Conservation (phyloP, 1,140 invertebrate species). For the Akabosia matsudoensis region DNA sequence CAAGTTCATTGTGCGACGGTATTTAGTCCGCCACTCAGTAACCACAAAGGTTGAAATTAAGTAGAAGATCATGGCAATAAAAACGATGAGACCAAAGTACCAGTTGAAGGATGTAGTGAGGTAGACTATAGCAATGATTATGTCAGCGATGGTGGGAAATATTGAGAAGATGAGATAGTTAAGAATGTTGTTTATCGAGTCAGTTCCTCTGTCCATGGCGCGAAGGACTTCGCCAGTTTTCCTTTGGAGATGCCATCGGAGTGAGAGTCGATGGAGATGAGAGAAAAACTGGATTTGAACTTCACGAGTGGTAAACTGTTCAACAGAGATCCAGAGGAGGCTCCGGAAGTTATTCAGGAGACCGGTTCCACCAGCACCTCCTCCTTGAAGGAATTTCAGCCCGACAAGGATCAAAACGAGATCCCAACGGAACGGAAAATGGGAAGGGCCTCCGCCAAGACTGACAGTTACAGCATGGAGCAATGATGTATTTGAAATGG, state of each 20-base stretch:
- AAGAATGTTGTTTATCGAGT: constrained; percentile 60
- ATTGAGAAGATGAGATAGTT: constrained; percentile 56
- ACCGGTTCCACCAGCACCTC: constrained; percentile 53
- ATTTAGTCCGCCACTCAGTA: constrained; percentile 50
- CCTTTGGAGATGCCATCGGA: constrained; percentile 59
- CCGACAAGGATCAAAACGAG: constrained; percentile 57
- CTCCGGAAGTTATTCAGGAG: constrained; percentile 59
- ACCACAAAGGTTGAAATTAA: constrained; percentile 49
- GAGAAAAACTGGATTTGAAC: constrained; percentile 58
- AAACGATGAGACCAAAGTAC: constrained; percentile 63
- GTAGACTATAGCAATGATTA: constrained; percentile 62
- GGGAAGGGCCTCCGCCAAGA: not conserved
- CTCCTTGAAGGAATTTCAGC: constrained; percentile 60
- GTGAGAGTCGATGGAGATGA: constrained; percentile 57
- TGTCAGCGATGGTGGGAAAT: constrained; percentile 62
- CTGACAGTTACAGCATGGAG: not conserved
- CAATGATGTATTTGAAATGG: constrained; percentile 17
- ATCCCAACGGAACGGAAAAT: constrained; percentile 56
- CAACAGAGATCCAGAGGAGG: constrained; percentile 62
- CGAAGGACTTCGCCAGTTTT: constrained; percentile 64
- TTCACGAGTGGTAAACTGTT: constrained; percentile 61
- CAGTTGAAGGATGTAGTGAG: constrained; percentile 60
- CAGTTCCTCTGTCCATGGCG: constrained; percentile 56
- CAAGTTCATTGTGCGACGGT: constrained; percentile 57
- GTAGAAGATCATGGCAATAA: constrained; percentile 61